A percentile compares a stretch with the other conserved stretches of the same genome.
phyloP scores from a whole-genome alignment of 2,888 invertebrate genomes.

The Osedax fenrisi region DNA sequence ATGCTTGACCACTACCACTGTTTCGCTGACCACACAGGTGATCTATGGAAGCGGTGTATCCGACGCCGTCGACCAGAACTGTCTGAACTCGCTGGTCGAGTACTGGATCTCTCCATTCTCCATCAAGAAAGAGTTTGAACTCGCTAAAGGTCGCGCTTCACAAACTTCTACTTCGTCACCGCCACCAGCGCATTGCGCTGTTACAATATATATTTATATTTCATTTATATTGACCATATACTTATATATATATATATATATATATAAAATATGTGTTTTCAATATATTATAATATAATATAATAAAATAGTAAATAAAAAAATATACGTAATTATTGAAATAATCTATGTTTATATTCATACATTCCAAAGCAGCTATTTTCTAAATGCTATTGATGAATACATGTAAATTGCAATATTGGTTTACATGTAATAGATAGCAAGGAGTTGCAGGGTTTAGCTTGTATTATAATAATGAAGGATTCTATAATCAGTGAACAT shows the following conservation, averaged over 20 bases:
- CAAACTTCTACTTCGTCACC: no score
- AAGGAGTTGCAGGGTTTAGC: no score
- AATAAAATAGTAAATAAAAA: background rate
- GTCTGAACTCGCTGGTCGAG: slow-evolving; percentile 47
- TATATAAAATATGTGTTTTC: background rate
- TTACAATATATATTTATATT: no score
- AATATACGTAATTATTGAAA: background rate
- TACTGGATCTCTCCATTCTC: slow-evolving; percentile 49
- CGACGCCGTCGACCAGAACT: slow-evolving; percentile 45
- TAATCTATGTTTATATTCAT: no score
- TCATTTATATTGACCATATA: background rate
- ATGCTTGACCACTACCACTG: background rate
- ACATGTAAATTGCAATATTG: no score
- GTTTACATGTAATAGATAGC: no score
- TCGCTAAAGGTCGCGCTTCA: slow-evolving; percentile 46
- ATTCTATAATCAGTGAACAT: no score
- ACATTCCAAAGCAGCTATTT: no score
- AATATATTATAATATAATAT: background rate
- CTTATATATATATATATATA: background rate
- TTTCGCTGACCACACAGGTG: no score
- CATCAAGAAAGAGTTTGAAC: slow-evolving; percentile 50
- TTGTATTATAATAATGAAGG: no score
- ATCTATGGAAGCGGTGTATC: slow-evolving; percentile 47
- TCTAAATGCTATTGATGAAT: no score
- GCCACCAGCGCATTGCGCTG: no score